Evolutionary conservation across 2,888 invertebrate genomes (phyloP), one percentile per base, ranked within the genome.

Genomic region (Noctua janthina): DNA sequence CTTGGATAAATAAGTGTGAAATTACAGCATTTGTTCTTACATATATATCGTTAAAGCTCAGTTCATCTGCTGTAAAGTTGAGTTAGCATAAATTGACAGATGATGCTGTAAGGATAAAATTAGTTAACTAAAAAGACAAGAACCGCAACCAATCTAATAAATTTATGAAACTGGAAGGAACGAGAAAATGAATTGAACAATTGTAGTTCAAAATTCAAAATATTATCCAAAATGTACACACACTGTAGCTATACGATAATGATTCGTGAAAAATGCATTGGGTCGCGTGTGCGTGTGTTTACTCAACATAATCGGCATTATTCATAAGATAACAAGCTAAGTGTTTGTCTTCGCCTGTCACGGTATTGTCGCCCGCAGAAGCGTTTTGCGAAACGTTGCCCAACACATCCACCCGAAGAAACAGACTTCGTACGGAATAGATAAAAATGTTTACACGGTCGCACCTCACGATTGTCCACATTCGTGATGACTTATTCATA

Each of bases 241-340:
- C 67, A 92, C 95, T 96, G 95, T 96, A 68, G 68, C 23, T 68
- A 93, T 91, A 93, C 89, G 92, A 94, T 93, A 94, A 94, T 92
- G 87, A 92, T 94, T 95, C 89, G 93, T 95, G 95, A 96, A 96
- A 96, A 96, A 96, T 95, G 94, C 95, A 96, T 91, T 93, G 86
- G 90, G 92, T 93, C 93, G 92, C 92, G 94, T 94, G 93, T 94
- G 94, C 94, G 93, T 92, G 92, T 96, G 95, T 97, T 96, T 96
- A 92, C 94, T 90, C 93, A 96, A 95, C 93, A 96, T 96, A 95
- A 96, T 96, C 96, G 96, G 95, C 95, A 96, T 97, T 96, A 97
- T 96, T 97, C 97, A 97, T 96, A 96, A 95, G 96, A 96, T 96
- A 96, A 95, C 96, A 92, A 94, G 91, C 88, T 89, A 87, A 88